Evolutionary conservation across 2,113 vertebrate genomes (phyloP), one percentile per base, ranked within the genome.

Genomic region (Platichthys flesus): DNA sequence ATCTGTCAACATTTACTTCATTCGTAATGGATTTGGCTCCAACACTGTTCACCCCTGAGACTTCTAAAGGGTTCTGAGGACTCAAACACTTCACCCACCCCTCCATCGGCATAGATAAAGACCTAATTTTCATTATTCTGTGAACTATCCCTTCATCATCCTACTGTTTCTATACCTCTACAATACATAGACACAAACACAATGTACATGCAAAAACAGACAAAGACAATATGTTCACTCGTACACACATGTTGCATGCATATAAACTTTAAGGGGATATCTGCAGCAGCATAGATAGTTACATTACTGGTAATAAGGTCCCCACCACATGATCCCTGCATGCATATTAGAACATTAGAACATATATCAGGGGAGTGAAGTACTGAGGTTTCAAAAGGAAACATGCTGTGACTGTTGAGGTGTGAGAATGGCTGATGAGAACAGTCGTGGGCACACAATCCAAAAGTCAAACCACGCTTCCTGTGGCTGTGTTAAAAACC

Each of bases 401-500:
- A 58, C 60, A 75, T 83, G 75, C 59, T 42, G 26, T 15, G 65
- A 60, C 58, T 60, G 40, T 65, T 57, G 61, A 5, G 35, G 59
- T 2, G 4, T 24, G 3, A 10, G 5, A 28, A 18, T 66, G 64
- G 63, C 62, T 63, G n/a, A 61, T 18, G 78, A 52, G 26, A 56
- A 78, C 57, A 75, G 71, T 72, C n/a, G 55, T 78, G 74, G 47
- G 71, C 51, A 66, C 52, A 79, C 35, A 74, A 62, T 20, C 82
- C 67, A 74, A 78, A 7, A 87, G 73, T 69, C 71, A 83, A 85
- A 71, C 65, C 51, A 59, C 70, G 69, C 92, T 94, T 94, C 93
- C 94, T 94, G 89, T 71, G 74, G 78, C 79, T 69, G 86, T 67
- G 26, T 83, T 90, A 89, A 76, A 91, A 88, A 89, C 80, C 62